These are phyloP conservation scores for Ochlodes sylvanus DNA, from an alignment of 2,888 invertebrate species.

Conservation along the genomic window DNA sequence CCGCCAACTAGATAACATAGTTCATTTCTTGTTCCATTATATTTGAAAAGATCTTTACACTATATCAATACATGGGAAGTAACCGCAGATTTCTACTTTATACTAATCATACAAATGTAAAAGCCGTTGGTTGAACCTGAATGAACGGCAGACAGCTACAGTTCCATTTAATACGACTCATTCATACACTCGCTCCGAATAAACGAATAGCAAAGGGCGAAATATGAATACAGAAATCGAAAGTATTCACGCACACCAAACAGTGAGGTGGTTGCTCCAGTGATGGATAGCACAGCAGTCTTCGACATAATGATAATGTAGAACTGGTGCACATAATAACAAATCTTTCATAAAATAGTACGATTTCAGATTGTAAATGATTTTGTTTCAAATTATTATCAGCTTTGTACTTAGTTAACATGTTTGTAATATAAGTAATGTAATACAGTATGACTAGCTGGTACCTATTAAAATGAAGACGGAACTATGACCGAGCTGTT, in stretches of 20 bases:
- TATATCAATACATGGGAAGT: neutral
- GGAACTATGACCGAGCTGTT: too few species aligned
- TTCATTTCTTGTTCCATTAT: too few species aligned
- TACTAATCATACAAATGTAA: conserved; percentile 19
- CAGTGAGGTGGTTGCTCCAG: neutral
- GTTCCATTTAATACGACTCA: conserved; percentile 39
- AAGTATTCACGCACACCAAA: conserved; percentile 50
- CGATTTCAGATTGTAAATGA: too few species aligned
- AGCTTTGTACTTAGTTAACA: too few species aligned
- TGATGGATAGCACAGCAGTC: neutral
- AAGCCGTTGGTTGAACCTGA: neutral
- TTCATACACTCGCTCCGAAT: conserved; percentile 42
- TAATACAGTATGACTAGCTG: too few species aligned
- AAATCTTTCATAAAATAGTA: too few species aligned
- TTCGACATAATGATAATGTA: neutral
- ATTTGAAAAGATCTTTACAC: neutral
- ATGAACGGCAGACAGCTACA: conserved; percentile 8
- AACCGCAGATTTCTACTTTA: conserved; percentile 5
- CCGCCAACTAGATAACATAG: too few species aligned
- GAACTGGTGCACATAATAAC: too few species aligned
- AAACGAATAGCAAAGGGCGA: conserved; percentile 38
- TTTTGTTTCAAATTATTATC: too few species aligned
- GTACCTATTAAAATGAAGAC: too few species aligned
- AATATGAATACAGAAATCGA: conserved; percentile 44
- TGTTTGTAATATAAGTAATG: too few species aligned